Conservation (phyloP, 1,140 invertebrate species). For the Pseudomyrmex cubaensis region DNA sequence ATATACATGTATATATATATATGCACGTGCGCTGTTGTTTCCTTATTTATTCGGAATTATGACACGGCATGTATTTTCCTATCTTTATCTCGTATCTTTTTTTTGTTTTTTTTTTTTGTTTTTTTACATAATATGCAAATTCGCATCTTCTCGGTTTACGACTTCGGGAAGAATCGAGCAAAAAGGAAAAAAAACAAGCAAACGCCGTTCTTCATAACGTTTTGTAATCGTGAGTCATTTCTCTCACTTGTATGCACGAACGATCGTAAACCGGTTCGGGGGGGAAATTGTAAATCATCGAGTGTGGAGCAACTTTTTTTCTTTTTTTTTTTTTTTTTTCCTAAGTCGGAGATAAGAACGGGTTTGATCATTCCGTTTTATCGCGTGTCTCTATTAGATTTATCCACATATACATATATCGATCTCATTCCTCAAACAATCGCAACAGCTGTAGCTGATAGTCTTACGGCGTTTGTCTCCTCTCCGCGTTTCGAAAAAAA, state of each 20-base stretch:
- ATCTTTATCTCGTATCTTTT: background rate
- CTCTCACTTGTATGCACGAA: background rate
- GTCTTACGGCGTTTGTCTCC: slow-evolving; percentile 47
- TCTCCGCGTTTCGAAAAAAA: slow-evolving; percentile 22
- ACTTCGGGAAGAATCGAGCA: no score
- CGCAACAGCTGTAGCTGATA: background rate
- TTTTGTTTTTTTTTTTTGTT: background rate
- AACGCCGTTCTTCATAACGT: background rate
- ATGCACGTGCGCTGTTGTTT: background rate
- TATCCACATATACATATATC: background rate
- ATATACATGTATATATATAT: background rate
- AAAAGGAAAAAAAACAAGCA: background rate
- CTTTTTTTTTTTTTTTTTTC: background rate
- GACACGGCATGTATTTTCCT: background rate
- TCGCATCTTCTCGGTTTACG: no score
- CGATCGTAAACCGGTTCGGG: slow-evolving; percentile 17
- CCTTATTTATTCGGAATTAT: background rate
- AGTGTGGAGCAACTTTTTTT: no score
- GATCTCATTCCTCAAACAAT: slow-evolving; percentile 16
- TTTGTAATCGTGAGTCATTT: slow-evolving; percentile 16
- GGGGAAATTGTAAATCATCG: no score
- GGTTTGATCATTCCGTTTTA: background rate
- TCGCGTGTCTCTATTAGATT: slow-evolving; percentile 10
- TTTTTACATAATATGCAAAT: no score
- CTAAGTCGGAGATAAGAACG: background rate